Conservation (phyloP, 35 echinoderm and acorn worm species). For the Stichopus chloronotus region DNA sequence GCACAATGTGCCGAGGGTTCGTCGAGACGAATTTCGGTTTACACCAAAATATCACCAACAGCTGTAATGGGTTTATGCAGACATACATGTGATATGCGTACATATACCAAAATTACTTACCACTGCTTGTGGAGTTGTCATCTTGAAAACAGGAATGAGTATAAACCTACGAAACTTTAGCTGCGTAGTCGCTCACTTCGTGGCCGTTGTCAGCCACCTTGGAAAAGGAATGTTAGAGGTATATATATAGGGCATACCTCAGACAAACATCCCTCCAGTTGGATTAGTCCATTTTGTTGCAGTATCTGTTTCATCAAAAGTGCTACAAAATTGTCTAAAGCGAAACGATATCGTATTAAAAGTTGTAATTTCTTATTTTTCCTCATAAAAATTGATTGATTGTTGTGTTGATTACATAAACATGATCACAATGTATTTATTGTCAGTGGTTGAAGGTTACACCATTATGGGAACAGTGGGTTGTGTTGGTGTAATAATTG, state of each 20-base stretch:
- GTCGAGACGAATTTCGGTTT: neutral
- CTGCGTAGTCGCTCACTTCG: neutral
- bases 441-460: neutral
- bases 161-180: neutral
- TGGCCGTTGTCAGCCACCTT: conserved; percentile 53
- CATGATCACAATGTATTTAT: neutral
- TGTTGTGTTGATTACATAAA: no score
- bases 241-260: conserved; percentile 42
- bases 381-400: no score
- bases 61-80: neutral
- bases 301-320: neutral
- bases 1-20: no score
- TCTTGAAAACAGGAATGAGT: neutral
- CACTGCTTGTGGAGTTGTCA: conserved; percentile 57
- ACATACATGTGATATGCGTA: neutral
- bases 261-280: neutral
- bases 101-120: neutral
- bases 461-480: neutral
- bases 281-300: conserved; percentile 5
- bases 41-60: neutral
- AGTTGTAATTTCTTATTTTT: no score
- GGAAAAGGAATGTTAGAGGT: neutral
- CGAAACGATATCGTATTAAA: no score
- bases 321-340: neutral
- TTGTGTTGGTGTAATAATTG: neutral